Conservation (phyloP, 2,113 vertebrate genomes). For the Tursiops truncatus region DNA sequence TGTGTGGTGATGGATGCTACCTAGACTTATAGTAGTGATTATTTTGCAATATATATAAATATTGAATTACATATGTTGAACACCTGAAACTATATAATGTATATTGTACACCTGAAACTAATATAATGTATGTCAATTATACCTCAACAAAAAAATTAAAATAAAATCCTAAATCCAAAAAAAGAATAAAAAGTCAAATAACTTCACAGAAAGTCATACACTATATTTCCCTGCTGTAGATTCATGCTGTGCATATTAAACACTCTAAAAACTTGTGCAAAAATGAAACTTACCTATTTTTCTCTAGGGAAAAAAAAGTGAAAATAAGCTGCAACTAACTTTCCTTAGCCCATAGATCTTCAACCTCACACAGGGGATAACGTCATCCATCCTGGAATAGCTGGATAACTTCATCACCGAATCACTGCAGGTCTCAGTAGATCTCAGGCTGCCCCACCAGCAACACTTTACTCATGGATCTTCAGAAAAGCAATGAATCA, state of each 20-base stretch:
- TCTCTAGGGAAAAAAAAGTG: neutral
- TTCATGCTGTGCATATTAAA: neutral
- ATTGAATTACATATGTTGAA: neutral
- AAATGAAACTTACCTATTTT: neutral
- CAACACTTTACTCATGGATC: neutral
- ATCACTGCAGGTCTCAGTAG: neutral
- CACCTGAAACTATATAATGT: neutral
- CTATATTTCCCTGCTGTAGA: neutral
- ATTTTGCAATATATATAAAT: neutral
- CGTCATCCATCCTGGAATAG: neutral
- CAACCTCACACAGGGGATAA: neutral
- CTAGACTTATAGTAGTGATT: neutral
- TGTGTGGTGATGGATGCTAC: neutral
- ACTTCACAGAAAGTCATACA: neutral
- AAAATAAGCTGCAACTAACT: neutral
- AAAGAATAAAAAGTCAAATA: neutral
- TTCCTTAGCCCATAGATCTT: neutral
- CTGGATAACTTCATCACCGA: neutral
- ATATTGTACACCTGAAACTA: neutral
- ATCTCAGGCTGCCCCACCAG: neutral
- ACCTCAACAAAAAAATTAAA: neutral
- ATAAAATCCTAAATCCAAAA: neutral
- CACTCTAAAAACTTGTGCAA: neutral
- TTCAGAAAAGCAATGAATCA: neutral
- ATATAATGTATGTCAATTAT: neutral